Evolutionary conservation across 2,888 invertebrate genomes (phyloP).

Genomic region (Scrobipalpa costella): DNA sequence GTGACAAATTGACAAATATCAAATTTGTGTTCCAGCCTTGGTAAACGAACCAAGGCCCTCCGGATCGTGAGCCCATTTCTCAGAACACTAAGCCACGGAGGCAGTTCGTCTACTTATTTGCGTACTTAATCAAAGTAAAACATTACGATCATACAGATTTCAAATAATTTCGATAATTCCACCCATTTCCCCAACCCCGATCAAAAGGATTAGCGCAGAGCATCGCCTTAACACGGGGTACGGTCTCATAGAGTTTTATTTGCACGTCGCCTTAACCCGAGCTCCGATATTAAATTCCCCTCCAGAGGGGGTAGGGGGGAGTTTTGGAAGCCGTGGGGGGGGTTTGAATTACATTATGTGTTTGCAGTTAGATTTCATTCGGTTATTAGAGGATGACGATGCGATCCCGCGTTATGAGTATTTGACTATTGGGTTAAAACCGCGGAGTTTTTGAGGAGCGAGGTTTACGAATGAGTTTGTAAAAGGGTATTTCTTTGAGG

Average conservation of each 20-base stretch:
- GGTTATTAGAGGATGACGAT: slow-evolving; percentile 27
- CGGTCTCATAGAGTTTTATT: slow-evolving; percentile 75
- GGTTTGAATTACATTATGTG: slow-evolving; percentile 65
- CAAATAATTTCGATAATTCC: background rate
- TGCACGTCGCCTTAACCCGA: slow-evolving; percentile 77
- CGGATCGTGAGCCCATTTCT: too few species aligned
- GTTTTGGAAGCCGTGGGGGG: background rate
- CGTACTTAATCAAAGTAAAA: too few species aligned
- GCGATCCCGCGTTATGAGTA: slow-evolving; percentile 18
- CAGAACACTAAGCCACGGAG: too few species aligned
- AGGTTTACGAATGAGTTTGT: background rate
- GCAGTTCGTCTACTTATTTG: too few species aligned
- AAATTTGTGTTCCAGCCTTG: too few species aligned
- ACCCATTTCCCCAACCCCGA: background rate
- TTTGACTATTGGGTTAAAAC: slow-evolving; percentile 17
- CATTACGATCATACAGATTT: too few species aligned
- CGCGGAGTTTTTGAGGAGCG: background rate
- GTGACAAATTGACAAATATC: too few species aligned
- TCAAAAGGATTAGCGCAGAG: slow-evolving; percentile 6
- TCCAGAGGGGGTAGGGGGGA: slow-evolving; percentile 32
- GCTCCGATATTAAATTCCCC: slow-evolving; percentile 74
- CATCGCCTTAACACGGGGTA: slow-evolving; percentile 59
- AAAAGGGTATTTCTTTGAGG: slow-evolving; percentile 1
- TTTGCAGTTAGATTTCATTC: slow-evolving; percentile 40
- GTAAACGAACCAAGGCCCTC: too few species aligned